These are phyloP conservation scores for Drosophila paramelanica DNA, from an alignment of 2,888 invertebrate genomes.

Conservation along the genomic window DNA sequence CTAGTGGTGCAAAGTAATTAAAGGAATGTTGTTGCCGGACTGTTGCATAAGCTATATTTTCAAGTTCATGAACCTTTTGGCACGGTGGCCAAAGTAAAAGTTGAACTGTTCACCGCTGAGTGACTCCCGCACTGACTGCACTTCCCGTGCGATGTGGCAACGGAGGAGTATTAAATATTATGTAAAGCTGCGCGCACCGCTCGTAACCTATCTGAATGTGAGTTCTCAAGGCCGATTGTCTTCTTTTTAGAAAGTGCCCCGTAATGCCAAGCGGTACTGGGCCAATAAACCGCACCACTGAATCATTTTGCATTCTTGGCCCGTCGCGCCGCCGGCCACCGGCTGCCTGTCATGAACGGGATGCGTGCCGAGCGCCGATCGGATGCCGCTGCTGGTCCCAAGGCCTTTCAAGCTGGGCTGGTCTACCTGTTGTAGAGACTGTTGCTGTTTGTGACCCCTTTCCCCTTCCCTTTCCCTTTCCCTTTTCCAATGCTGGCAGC, in stretches of 20 bases:
- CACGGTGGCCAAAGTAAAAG: conserved; percentile 59
- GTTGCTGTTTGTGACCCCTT: conserved; percentile 25
- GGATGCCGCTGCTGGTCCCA: conserved; percentile 6
- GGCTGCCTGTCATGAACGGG: conserved; percentile 15
- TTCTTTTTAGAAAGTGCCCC: conserved; percentile 62
- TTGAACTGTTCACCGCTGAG: conserved; percentile 49
- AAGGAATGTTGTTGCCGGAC: conserved; percentile 4
- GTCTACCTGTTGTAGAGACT: neutral
- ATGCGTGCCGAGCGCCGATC: conserved; percentile 18
- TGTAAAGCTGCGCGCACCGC: conserved; percentile 56
- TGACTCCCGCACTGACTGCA: conserved; percentile 22
- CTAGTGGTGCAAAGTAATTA: neutral
- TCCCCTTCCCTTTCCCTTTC: conserved; percentile 13
- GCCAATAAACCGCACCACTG: conserved; percentile 5
- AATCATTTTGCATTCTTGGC: conserved; percentile 32
- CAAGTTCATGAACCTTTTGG: conserved; percentile 67
- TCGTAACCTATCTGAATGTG: conserved; percentile 48
- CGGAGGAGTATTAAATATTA: conserved; percentile 37
- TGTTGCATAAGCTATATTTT: conserved; percentile 13
- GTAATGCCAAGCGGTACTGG: conserved; percentile 21
- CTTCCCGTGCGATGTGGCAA: neutral
- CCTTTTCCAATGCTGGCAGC: neutral
- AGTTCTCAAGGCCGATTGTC: conserved; percentile 65
- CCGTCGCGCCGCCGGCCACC: neutral
- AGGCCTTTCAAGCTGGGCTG: conserved; percentile 13